Evolutionary conservation across 2,113 vertebrate species (phyloP).

Genomic region (Podilymbus podiceps): DNA sequence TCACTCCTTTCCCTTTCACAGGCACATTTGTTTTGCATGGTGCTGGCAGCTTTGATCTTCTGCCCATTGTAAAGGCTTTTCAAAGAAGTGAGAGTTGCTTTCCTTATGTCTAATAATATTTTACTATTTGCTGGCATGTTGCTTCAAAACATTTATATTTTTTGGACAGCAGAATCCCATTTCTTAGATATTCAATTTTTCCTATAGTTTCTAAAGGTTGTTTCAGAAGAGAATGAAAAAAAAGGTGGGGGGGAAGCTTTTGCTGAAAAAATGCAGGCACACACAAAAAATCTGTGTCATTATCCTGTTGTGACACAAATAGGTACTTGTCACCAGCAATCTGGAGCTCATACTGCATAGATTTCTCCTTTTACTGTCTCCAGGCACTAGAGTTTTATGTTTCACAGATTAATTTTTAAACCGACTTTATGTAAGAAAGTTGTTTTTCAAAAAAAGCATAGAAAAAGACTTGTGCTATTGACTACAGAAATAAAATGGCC

Average conservation of each 20-base stretch:
- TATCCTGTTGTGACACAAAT: neutral
- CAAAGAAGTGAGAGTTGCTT: neutral
- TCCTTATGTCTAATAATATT: neutral
- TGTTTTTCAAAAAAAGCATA: neutral
- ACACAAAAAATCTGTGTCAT: neutral
- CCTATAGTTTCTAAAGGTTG: neutral
- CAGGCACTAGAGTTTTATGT: neutral
- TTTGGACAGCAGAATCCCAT: neutral
- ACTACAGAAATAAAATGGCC: neutral
- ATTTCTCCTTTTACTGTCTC: neutral
- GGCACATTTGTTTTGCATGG: neutral
- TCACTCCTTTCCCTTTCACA: neutral
- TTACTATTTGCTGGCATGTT: neutral
- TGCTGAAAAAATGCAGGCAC: neutral
- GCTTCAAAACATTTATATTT: neutral
- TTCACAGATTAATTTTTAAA: neutral
- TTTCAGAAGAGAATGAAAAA: neutral
- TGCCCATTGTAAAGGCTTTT: neutral
- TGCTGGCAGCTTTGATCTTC: neutral
- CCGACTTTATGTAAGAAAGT: neutral
- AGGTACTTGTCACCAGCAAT: neutral
- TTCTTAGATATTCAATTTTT: neutral
- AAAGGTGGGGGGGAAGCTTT: neutral
- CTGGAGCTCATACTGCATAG: neutral
- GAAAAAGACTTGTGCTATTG: neutral